Conservation (phyloP, 2,888 invertebrate species). For the Mycogona germanica region DNA sequence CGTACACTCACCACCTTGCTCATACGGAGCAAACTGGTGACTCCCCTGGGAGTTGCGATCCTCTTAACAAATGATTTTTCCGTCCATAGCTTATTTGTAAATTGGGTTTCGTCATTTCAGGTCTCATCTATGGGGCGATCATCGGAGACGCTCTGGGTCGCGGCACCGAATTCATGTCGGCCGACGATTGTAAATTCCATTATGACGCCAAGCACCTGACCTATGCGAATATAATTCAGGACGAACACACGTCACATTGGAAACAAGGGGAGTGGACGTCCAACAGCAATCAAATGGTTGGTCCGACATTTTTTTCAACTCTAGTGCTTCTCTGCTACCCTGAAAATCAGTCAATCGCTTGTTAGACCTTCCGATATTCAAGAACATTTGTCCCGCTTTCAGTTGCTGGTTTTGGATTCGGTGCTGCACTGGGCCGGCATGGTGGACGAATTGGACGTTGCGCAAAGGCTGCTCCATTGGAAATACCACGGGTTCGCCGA, state of each 20-base stretch:
- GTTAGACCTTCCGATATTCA: too few relatives aligned
- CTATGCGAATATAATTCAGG: conserved; percentile 32
- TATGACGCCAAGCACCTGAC: conserved; percentile 29
- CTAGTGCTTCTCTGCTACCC: too few relatives aligned
- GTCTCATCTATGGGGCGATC: conserved; percentile 35
- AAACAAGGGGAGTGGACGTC: conserved; percentile 35
- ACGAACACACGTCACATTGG: conserved; percentile 33
- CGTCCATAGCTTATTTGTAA: background rate
- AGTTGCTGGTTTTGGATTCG: conserved; percentile 36
- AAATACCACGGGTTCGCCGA: conserved; percentile 31
- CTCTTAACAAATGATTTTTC: too few relatives aligned
- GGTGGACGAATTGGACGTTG: conserved; percentile 37
- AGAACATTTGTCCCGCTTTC: conserved; percentile 11
- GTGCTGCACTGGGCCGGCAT: conserved; percentile 37
- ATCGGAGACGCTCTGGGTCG: conserved; percentile 35
- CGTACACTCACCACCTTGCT: too few relatives aligned
- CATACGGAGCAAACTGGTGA: too few relatives aligned
- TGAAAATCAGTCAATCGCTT: too few relatives aligned
- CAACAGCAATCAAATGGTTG: conserved; percentile 35
- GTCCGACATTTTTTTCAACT: background rate
- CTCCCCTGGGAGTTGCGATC: too few relatives aligned
- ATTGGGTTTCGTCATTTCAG: conserved; percentile 3
- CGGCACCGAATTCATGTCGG: conserved; percentile 32
- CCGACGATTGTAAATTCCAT: conserved; percentile 33
- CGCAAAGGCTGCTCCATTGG: conserved; percentile 32